Base-by-base conservation (phyloP, 2,797 vertebrate species). In the Muraenolepis orangiensis region DNA sequence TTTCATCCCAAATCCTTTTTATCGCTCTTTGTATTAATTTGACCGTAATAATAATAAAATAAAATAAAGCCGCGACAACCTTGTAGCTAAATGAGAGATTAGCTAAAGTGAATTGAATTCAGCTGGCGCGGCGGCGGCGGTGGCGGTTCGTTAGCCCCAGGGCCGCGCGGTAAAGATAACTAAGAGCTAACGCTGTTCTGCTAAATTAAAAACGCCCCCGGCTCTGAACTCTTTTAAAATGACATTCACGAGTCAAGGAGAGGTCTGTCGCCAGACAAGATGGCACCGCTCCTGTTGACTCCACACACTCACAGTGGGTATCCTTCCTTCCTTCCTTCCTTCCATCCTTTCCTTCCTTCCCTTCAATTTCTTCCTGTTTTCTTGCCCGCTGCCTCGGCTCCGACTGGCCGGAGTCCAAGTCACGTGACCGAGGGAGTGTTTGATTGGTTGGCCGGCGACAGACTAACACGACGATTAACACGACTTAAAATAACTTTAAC, bases 141-240 rank as follows among this genome's bases (percentile, higher is more conserved):
- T 8, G 81, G 78, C 80, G 81, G 84, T 80, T 85, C 76, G 80
- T 74, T 74, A 78, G 89, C 86, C 92, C 91, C 83, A 85, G 91
- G 88, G n/a, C n/a, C 69, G 74, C 69, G n/a, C 32, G 72, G 81
- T 51, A 76, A 51, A 91, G 91, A 93, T 93, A 93, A 93, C 84
- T 86, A 81, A 71, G 73, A 84, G n/a, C n/a, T n/a, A n/a, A 82
- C 51, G 86, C 88, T 88, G 87, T 85, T 86, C 87, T 91, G 85
- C 90, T 87, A 93, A 93, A 94, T 94, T 93, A 92, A 93, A 94
- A 93, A 85, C 81, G 89, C 93, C 86, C 1, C 73, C 77, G 89
- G 92, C 84, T 1, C 30, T 73, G 88, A 91, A 90, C 87, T 88
- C 87, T 85, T n/a, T 73, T 76, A 88, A 88, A 91, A 91, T 84